Evolutionary conservation across 2,888 invertebrate genomes (phyloP).

Genomic region (Furcula furcula): DNA sequence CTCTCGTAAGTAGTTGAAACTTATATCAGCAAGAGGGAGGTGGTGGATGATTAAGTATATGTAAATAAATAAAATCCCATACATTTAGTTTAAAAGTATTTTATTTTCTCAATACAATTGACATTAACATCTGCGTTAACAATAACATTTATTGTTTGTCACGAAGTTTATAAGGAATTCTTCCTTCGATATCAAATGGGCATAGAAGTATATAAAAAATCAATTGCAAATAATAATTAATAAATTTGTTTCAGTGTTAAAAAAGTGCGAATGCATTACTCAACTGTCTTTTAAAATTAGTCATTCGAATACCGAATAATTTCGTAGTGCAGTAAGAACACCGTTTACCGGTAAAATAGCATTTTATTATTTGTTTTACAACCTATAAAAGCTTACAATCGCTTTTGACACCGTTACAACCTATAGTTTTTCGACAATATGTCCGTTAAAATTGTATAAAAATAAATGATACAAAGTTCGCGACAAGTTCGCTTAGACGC

Average conservation of each 20-base stretch:
- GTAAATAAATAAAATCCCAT: not conserved
- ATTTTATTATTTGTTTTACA: slow-evolving; percentile 32
- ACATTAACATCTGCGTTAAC: slow-evolving; percentile 40
- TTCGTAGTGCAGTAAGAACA: no score
- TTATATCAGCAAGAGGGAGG: no score
- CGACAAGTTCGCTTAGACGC: slow-evolving; percentile 39
- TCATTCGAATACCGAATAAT: no score
- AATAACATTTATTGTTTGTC: slow-evolving; percentile 22
- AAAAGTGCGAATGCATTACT: no score
- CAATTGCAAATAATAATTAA: not conserved
- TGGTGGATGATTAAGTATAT: no score
- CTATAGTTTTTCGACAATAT: slow-evolving; percentile 73
- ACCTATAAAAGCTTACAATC: slow-evolving; percentile 47
- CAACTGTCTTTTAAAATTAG: no score
- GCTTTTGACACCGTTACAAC: slow-evolving; percentile 46
- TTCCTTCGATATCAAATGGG: not conserved
- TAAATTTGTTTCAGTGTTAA: not conserved
- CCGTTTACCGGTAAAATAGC: slow-evolving; percentile 17
- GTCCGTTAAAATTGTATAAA: slow-evolving; percentile 76
- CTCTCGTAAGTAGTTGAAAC: no score
- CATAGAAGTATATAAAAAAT: no score
- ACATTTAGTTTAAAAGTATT: slow-evolving; percentile 41
- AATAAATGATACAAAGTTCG: slow-evolving; percentile 66
- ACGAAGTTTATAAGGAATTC: not conserved
- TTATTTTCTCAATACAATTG: slow-evolving; percentile 65